Percentiles rank a stretch among this genome's conserved stretches.
These are phyloP conservation scores for Ramazzottius varieornatus DNA, from an alignment of 2,888 invertebrate genomes.

Conservation along the genomic window DNA sequence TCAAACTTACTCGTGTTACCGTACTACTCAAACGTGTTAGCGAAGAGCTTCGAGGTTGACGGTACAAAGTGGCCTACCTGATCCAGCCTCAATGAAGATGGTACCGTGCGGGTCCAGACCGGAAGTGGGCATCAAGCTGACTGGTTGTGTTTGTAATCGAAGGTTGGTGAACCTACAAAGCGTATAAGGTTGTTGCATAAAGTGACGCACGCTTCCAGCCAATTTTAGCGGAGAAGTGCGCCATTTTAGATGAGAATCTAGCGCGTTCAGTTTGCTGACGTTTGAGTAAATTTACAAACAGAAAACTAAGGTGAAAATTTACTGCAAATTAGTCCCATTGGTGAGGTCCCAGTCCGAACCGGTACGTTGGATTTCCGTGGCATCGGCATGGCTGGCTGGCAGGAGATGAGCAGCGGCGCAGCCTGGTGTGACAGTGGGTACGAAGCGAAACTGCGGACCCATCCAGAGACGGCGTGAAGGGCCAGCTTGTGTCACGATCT, in stretches of 20 bases:
- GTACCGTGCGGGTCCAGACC: too few species aligned
- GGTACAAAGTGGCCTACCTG: not conserved
- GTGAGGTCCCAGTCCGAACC: slow-evolving; percentile 3
- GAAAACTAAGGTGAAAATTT: not conserved
- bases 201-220: too few species aligned
- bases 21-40: too few species aligned
- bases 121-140: not conserved
- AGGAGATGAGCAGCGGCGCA: not conserved
- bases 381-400: not conserved
- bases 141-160: not conserved
- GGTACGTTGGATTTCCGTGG: not conserved
- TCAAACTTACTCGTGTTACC: not conserved
- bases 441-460: slow-evolving; percentile 95
- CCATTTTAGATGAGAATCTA: too few species aligned
- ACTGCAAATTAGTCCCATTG: not conserved
- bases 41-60: too few species aligned
- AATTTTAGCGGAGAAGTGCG: too few species aligned
- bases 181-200: too few species aligned
- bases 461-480: slow-evolving; percentile 86
- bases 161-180: not conserved
- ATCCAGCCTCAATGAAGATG: too few species aligned
- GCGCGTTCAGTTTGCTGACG: too few species aligned
- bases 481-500: slow-evolving; percentile 84
- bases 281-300: not conserved
- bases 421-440: not conserved